These are phyloP conservation scores for Lamellibrachia luymesi DNA, from an alignment of 1,140 invertebrate species.

Conservation along the genomic window DNA sequence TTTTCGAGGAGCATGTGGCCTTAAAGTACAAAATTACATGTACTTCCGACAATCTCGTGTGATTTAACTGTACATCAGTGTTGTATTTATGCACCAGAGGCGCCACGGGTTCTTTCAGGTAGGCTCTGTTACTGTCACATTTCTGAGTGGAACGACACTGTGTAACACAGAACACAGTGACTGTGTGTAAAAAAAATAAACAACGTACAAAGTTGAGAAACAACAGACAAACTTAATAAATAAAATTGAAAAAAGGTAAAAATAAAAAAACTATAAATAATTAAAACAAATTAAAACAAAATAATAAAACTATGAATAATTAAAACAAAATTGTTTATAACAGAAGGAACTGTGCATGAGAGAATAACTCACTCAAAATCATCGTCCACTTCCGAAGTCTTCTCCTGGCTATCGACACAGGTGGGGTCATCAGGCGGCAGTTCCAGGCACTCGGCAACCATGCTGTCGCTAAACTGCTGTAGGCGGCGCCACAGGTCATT, in stretches of 20 bases:
- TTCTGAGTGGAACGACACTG: background rate
- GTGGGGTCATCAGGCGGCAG: background rate
- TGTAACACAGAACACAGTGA: background rate
- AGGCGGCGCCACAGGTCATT: constrained; percentile 67
- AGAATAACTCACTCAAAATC: constrained; percentile 7
- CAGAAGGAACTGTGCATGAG: background rate
- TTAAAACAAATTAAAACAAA: background rate
- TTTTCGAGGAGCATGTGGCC: no score
- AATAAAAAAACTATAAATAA: background rate
- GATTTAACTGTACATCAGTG: no score
- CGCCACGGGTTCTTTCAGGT: no score
- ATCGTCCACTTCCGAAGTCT: background rate
- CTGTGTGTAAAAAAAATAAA: background rate
- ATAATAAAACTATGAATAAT: background rate
- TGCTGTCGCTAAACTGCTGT: constrained; percentile 38
- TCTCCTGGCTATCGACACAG: background rate
- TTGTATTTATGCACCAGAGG: no score
- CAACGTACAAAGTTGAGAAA: no score
- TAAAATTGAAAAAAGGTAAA: background rate
- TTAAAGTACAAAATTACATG: no score
- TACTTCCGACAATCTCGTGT: no score
- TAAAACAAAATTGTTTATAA: background rate
- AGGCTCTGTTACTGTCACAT: background rate
- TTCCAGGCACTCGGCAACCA: background rate
- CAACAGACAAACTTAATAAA: no score